Evolutionary conservation across 2,113 vertebrate genomes (phyloP), one percentile per base, ranked within the genome.

Genomic region (Cynocephalus volans): DNA sequence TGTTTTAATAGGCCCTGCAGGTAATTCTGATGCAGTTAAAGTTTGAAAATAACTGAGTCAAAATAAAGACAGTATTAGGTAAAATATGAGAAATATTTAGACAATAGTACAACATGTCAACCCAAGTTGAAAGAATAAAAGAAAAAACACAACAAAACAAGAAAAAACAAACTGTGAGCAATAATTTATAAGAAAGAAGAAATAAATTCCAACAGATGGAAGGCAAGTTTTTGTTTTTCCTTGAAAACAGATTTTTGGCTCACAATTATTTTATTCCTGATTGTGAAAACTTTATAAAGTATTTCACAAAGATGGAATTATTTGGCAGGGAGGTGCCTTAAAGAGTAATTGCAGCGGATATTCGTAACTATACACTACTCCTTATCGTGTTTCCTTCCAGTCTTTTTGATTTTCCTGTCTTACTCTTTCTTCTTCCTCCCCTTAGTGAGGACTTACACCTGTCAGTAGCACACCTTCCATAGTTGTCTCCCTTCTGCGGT

Each of bases 161-260:
- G 41, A 73, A 13, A 33, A 36, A 87, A 67, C 3, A 31, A 65
- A 84, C 41, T 24, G 41, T 26, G 23, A 67, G 17, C 2, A 14
- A 85, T 89, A 69, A 58, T 64, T 90, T 64, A 58, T 77, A 45
- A 77, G n/a, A n/a, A 94, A 95, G 54, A 65, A 76, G 13, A 72
- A 93, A 77, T 36, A 60, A 89, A 84, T 58, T 13, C 41, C 12
- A 58, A 80, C 88, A 67, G 28, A 84, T 17, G n/a, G 26, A 69
- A 84, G 54, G 8, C 3, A 76, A 62, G 56, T 12, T 75, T 91
- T 62, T 45, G 26, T 60, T 77, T 88, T 84, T 41, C 56, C 24
- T 81, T 96, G 26, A 92, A 94, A 92, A 73, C 3, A 18, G 15
- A 77, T 70, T 86, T 54, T 95, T 92, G 93, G 19, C 18, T 76